Evolutionary conservation across 2,113 vertebrate genomes (phyloP).

Genomic region (Poecile atricapillus): DNA sequence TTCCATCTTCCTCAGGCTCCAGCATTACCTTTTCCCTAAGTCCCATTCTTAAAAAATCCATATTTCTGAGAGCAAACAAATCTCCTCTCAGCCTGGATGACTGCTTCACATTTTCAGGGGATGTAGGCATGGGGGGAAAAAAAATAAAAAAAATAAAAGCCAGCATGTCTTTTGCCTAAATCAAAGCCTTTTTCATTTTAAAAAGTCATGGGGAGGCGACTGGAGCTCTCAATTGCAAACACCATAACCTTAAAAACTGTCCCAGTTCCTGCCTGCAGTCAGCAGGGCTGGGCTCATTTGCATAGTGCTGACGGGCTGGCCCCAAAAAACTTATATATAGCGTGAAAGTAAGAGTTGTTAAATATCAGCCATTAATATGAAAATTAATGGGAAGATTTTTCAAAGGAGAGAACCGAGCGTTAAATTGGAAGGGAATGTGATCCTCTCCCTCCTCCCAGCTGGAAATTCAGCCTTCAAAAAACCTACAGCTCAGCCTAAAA

Average conservation of each 20-base stretch:
- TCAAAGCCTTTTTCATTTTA: conserved; percentile 1
- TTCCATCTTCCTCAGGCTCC: not conserved
- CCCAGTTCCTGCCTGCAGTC: conserved; percentile 35
- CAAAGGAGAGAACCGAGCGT: not conserved
- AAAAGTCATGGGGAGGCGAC: not conserved
- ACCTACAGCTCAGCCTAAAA: not conserved
- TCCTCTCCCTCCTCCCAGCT: not conserved
- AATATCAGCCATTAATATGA: not conserved
- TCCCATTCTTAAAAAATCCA: not conserved
- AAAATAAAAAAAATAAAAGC: not conserved
- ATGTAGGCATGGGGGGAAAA: not conserved
- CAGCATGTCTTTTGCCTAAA: not conserved
- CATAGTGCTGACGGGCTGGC: conserved; percentile 40
- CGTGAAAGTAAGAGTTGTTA: not conserved
- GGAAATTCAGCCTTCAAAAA: not conserved
- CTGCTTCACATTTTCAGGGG: not conserved
- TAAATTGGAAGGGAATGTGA: not conserved
- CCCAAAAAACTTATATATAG: conserved; percentile 4
- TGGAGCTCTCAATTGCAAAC: not conserved
- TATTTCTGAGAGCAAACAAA: not conserved
- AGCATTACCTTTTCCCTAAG: not conserved
- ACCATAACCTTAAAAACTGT: conserved; percentile 41
- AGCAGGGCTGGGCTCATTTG: conserved; percentile 33
- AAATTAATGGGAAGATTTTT: conserved; percentile 22
- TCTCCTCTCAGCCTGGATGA: not conserved